These are phyloP conservation scores for Idaea dimidiata DNA, from an alignment of 2,888 invertebrate species.

Conservation along the genomic window DNA sequence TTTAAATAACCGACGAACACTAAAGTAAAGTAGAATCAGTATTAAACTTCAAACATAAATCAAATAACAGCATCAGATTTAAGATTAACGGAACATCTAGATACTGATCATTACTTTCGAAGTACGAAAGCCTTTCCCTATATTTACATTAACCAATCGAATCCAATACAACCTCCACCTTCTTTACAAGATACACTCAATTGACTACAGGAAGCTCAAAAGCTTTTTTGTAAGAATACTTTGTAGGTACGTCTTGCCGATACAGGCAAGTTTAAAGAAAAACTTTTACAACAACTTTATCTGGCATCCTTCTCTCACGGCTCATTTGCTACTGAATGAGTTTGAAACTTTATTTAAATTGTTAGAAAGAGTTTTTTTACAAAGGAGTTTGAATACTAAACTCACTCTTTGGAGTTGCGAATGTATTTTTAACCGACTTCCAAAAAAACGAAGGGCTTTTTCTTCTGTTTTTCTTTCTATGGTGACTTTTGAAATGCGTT, in stretches of 20 bases:
- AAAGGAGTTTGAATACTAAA: constrained; percentile 5
- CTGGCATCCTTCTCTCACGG: constrained; percentile 26
- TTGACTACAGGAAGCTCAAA: background rate
- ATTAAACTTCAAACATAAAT: too few species aligned
- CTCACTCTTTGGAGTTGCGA: constrained; percentile 10
- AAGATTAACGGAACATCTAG: background rate
- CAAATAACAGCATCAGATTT: too few species aligned
- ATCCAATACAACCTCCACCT: background rate
- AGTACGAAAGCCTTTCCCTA: background rate
- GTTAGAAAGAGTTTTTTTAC: constrained; percentile 25
- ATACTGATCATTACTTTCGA: background rate
- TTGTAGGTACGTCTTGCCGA: background rate
- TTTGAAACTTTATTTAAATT: constrained; percentile 36
- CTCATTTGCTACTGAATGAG: constrained; percentile 38
- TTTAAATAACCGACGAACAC: too few species aligned
- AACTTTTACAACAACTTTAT: constrained; percentile 12
- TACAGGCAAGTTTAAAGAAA: background rate
- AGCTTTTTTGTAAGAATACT: background rate
- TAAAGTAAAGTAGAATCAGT: too few species aligned
- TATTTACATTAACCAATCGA: background rate
- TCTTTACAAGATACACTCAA: background rate
- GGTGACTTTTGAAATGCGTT: too few species aligned
- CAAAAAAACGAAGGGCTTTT: background rate
- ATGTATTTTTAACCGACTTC: constrained; percentile 19
- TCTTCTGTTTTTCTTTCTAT: too few species aligned